A percentile compares a stretch with the other conserved stretches of the same genome.
Evolutionary conservation across 2,113 vertebrate genomes (phyloP).

Genomic region (Myanophis thanlyinensis): DNA sequence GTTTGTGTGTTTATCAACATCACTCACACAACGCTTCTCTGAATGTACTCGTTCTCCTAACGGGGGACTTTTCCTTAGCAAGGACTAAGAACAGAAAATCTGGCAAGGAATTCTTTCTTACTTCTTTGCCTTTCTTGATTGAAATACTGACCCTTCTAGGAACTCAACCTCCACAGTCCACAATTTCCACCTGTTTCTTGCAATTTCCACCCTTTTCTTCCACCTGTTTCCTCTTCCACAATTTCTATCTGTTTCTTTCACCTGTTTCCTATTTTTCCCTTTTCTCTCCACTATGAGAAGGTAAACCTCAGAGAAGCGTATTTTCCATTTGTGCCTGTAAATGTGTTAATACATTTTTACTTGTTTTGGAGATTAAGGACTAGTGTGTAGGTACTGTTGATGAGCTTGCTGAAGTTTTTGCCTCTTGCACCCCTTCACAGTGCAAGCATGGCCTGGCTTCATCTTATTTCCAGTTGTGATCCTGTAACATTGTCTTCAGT

Average conservation of each 20-base stretch:
- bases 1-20: too few species aligned
- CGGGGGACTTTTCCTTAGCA: too few species aligned
- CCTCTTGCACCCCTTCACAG: background rate
- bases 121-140: background rate
- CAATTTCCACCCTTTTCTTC: too few species aligned
- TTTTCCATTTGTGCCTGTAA: background rate
- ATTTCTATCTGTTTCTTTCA: background rate
- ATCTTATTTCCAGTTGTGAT: background rate
- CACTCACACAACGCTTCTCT: too few species aligned
- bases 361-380: background rate
- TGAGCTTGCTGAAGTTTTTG: background rate
- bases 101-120: background rate
- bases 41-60: too few species aligned
- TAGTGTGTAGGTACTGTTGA: background rate
- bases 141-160: background rate
- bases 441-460: background rate
- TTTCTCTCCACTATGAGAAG: background rate
- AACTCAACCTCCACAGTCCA: background rate
- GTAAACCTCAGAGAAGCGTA: background rate
- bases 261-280: too few species aligned
- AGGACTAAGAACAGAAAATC: background rate
- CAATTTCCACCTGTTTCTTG: too few species aligned
- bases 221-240: too few species aligned
- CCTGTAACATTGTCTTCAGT: background rate
- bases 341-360: background rate